A percentile compares a stretch with the other conserved stretches of the same genome.
These are phyloP conservation scores for Nesometra sesokonis DNA, from an alignment of 35 echinoderm and acorn worm species.

Conservation along the genomic window DNA sequence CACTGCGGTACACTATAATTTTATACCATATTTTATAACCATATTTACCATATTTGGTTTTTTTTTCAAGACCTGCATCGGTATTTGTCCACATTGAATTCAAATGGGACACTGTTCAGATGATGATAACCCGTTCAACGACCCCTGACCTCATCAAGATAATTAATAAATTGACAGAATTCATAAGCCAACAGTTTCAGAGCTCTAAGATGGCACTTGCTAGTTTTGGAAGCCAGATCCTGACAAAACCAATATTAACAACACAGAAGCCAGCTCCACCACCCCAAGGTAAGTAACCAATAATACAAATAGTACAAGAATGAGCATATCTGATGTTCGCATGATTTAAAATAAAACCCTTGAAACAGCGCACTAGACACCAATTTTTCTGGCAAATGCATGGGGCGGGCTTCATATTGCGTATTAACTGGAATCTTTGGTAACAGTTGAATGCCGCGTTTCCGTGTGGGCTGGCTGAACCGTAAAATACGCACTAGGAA, in stretches of 20 bases:
- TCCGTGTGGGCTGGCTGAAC: too few relatives aligned
- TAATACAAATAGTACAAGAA: too few relatives aligned
- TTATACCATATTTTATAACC: too few relatives aligned
- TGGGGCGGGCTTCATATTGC: too few relatives aligned
- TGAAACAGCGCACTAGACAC: too few relatives aligned
- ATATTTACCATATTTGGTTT: background rate
- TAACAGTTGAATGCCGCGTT: too few relatives aligned
- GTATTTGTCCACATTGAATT: constrained; percentile 39
- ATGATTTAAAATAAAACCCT: too few relatives aligned
- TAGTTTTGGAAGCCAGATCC: background rate
- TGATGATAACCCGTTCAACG: constrained; percentile 73
- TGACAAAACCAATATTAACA: background rate
- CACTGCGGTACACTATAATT: too few relatives aligned
- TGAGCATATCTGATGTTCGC: too few relatives aligned
- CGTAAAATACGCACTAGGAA: too few relatives aligned
- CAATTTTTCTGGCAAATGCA: too few relatives aligned
- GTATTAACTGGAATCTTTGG: too few relatives aligned
- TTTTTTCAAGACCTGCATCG: background rate
- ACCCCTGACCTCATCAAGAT: constrained; percentile 84
- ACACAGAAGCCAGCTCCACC: background rate
- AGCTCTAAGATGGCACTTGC: constrained; percentile 48
- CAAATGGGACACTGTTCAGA: constrained; percentile 71
- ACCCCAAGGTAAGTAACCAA: background rate
- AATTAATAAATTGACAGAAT: constrained; percentile 65
- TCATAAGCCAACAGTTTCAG: constrained; percentile 82